Evolutionary conservation across 2,888 invertebrate species (phyloP).

Genomic region (Pammene fasciana): DNA sequence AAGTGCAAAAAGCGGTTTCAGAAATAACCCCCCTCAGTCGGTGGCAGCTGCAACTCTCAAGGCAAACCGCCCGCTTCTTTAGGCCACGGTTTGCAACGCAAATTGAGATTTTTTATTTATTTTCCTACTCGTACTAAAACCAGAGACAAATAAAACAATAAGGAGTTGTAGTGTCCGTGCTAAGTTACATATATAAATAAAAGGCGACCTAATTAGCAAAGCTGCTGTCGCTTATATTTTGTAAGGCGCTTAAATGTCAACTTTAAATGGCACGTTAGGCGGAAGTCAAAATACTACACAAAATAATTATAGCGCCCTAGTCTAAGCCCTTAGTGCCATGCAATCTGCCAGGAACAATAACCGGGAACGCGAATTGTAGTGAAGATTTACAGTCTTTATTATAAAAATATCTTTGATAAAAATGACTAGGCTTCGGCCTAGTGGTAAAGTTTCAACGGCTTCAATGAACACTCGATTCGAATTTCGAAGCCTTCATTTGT

Average conservation of each 20-base stretch:
- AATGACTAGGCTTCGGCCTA: conserved; percentile 47
- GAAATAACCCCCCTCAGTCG: conserved; percentile 68
- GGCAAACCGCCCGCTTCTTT: conserved; percentile 73
- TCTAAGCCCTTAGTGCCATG: too few species aligned
- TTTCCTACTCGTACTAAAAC: conserved; percentile 34
- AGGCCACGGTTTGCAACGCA: conserved; percentile 61
- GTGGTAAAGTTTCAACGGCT: conserved; percentile 46
- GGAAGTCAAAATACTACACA: too few species aligned
- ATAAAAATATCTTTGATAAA: not conserved
- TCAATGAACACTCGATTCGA: conserved; percentile 35
- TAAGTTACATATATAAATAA: too few species aligned
- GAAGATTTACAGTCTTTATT: not conserved
- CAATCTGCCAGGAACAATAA: too few species aligned
- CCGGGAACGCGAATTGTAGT: not conserved
- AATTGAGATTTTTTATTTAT: conserved; percentile 61
- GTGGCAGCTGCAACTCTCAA: conserved; percentile 74
- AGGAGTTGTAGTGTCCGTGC: not conserved
- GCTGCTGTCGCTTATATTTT: too few species aligned
- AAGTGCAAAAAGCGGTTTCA: conserved; percentile 69
- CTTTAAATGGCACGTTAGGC: too few species aligned
- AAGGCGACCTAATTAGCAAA: too few species aligned
- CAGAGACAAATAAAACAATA: not conserved
- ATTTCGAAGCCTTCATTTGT: conserved; percentile 47
- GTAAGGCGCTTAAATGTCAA: too few species aligned
- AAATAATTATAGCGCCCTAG: too few species aligned